A percentile compares a stretch with the other conserved stretches of the same genome.
phyloP scores from a whole-genome alignment of 64 coral and sea anemone species.

The Cladopsammia gracilis region DNA sequence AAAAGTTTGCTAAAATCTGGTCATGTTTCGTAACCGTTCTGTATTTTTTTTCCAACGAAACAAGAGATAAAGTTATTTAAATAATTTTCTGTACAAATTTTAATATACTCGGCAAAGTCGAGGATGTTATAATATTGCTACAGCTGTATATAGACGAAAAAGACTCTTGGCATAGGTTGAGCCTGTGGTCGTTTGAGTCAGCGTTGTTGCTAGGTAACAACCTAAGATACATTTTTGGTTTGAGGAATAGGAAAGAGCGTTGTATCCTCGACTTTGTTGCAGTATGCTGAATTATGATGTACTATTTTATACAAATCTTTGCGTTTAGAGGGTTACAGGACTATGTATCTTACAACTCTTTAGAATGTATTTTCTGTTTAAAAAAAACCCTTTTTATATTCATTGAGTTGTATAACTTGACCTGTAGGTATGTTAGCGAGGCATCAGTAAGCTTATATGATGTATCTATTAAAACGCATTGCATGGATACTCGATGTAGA shows the following conservation, averaged over 20 bases:
- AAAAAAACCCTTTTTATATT: no score
- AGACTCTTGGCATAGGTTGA: no score
- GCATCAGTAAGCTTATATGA: no score
- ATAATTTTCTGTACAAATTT: conserved; percentile 13
- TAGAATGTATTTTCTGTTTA: no score
- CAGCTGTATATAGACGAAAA: no score
- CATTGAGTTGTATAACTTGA: no score
- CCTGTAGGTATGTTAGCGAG: no score
- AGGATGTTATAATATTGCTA: not conserved
- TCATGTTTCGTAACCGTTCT: not conserved
- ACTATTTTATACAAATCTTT: not conserved
- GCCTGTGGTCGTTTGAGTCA: not conserved
- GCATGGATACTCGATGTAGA: no score
- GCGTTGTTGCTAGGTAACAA: no score
- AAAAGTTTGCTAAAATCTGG: not conserved
- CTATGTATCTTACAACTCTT: no score
- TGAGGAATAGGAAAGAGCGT: not conserved
- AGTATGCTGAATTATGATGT: not conserved
- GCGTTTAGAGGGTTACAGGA: not conserved
- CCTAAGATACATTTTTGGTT: not conserved
- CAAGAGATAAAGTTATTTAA: not conserved
- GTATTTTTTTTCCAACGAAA: not conserved
- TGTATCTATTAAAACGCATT: no score
- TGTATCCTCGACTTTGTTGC: not conserved
- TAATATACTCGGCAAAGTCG: not conserved